Evolutionary conservation across 2,113 vertebrate genomes (phyloP).

Genomic region (Protomyctophum bolini): DNA sequence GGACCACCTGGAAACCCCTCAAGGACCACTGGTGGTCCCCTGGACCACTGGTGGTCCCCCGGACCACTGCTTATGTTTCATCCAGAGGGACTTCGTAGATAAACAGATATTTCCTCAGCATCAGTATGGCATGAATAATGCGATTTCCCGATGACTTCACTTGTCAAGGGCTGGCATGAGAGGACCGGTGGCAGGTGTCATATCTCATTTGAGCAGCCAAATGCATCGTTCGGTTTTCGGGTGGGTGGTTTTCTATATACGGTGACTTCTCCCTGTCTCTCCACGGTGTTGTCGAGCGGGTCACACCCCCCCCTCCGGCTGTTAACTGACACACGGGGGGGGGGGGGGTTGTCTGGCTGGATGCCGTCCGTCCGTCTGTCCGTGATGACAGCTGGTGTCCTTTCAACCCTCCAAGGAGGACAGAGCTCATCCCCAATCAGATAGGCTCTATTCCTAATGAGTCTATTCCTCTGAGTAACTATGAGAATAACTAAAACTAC

Average conservation of each 20-base stretch:
- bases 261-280: constrained; percentile 49
- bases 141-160: constrained; percentile 46
- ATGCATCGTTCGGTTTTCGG: constrained; percentile 34
- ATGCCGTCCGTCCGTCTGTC: too few species aligned
- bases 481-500: too few species aligned
- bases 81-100: constrained; percentile 5
- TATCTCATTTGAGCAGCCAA: constrained; percentile 61
- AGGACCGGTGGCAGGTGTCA: constrained; percentile 67
- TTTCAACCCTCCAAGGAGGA: constrained; percentile 21
- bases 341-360: constrained; percentile 32
- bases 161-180: constrained; percentile 57
- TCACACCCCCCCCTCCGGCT: constrained; percentile 53
- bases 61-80: too few species aligned
- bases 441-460: too few species aligned
- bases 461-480: too few species aligned
- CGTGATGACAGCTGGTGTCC: constrained; percentile 45
- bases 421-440: constrained; percentile 58
- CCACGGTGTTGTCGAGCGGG: constrained; percentile 41
- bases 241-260: constrained; percentile 37
- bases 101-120: constrained; percentile 42
- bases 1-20: too few species aligned
- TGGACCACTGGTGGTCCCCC: too few species aligned
- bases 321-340: constrained; percentile 43
- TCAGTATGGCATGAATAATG: constrained; percentile 50
- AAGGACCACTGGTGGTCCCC: too few species aligned